Percentiles rank a stretch among this genome's conserved stretches.
These are phyloP conservation scores for Polypedilum pembai DNA, from an alignment of 1,140 invertebrate genomes.

Conservation along the genomic window DNA sequence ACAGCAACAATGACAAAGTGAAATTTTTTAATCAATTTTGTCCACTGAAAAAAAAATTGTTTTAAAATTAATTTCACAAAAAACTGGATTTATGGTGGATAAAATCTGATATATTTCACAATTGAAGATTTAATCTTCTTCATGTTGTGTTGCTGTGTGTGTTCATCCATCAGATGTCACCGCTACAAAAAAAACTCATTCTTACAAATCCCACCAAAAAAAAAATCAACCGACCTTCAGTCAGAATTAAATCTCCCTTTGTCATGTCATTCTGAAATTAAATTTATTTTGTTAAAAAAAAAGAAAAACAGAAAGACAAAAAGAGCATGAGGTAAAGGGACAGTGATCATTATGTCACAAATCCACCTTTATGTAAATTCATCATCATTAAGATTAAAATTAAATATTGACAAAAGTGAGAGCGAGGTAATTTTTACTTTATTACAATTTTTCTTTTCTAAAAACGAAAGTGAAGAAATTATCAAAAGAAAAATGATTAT, in stretches of 20 bases:
- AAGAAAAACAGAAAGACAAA: not conserved
- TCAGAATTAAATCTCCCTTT: not conserved
- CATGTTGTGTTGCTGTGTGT: not conserved
- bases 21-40: too few relatives aligned
- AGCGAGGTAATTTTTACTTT: too few relatives aligned
- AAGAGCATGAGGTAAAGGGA: not conserved
- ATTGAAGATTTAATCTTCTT: slow-evolving; percentile 13
- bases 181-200: not conserved
- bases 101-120: slow-evolving; percentile 4
- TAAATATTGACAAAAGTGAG: not conserved
- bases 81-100: slow-evolving; percentile 5
- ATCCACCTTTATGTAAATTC: slow-evolving; percentile 7
- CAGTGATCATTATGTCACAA: not conserved
- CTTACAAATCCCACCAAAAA: slow-evolving; percentile 8
- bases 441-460: too few relatives aligned
- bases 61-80: not conserved
- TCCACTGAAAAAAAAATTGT: too few relatives aligned
- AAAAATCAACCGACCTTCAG: not conserved
- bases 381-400: slow-evolving; percentile 14
- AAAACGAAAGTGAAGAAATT: too few relatives aligned
- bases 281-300: not conserved
- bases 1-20: too few relatives aligned
- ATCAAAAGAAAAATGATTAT: too few relatives aligned
- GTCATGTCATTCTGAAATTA: slow-evolving; percentile 15
- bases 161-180: slow-evolving; percentile 16